Percentiles rank a stretch among this genome's conserved stretches.
Conservation (phyloP, 2,888 invertebrate genomes). For the Amphipyra tragopoginis region DNA sequence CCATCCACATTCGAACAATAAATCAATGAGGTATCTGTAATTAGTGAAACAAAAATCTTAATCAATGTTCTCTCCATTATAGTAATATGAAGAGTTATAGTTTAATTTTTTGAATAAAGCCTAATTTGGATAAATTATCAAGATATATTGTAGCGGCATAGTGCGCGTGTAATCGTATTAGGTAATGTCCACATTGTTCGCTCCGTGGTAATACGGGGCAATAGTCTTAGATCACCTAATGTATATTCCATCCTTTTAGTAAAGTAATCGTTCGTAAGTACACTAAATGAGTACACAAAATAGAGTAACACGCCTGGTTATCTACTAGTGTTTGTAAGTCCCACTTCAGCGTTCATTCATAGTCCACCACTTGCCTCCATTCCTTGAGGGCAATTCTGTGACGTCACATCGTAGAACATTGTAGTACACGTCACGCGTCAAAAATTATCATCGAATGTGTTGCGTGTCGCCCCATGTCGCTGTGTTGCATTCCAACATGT, state of each 20-base stretch:
- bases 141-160: constrained; percentile 75
- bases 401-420: constrained; percentile 46
- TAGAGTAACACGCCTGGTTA: constrained; percentile 81
- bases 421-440: constrained; percentile 17
- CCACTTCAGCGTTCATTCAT: constrained; percentile 77
- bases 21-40: constrained; percentile 71
- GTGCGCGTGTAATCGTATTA: constrained; percentile 74
- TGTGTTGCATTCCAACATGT: constrained; percentile 37
- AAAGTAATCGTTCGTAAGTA: constrained; percentile 83
- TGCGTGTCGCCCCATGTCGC: constrained; percentile 12
- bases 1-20: constrained; percentile 89
- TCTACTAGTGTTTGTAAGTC: constrained; percentile 82
- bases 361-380: constrained; percentile 83
- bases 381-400: constrained; percentile 59
- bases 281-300: constrained; percentile 84
- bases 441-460: constrained; percentile 25
- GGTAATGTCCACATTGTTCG: constrained; percentile 74
- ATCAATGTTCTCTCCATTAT: constrained; percentile 59
- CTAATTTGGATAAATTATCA: constrained; percentile 73
- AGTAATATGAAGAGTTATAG: constrained; percentile 54
- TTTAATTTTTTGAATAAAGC: constrained; percentile 62
- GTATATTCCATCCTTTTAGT: constrained; percentile 89
- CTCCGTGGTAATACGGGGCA: constrained; percentile 69
- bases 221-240: constrained; percentile 86
- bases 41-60: constrained; percentile 62